phyloP scores from a whole-genome alignment of 2,888 invertebrate genomes.

The Pecten maximus region DNA sequence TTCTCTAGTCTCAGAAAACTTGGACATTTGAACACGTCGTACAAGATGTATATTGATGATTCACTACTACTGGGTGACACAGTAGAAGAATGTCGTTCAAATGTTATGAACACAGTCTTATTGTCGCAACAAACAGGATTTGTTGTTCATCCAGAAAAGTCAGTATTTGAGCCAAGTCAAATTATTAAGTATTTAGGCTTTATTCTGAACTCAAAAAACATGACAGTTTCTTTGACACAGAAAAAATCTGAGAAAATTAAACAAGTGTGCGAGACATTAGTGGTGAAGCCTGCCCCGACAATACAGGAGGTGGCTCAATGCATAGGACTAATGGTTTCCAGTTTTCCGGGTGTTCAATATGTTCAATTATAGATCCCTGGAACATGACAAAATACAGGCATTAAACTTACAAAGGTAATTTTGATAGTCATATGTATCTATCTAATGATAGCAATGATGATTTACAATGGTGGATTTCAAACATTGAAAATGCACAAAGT shows the following conservation, averaged over 20 bases:
- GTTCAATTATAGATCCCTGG: constrained; percentile 48
- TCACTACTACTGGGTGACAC: constrained; percentile 2
- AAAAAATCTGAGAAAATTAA: constrained; percentile 36
- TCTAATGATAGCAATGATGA: not conserved
- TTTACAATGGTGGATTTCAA: constrained; percentile 55
- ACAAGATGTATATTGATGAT: constrained; percentile 42
- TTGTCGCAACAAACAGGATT: constrained; percentile 34
- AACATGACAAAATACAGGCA: constrained; percentile 40
- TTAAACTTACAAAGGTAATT: not conserved
- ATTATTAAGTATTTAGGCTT: constrained; percentile 35
- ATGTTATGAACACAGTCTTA: not conserved
- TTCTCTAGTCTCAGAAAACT: not conserved
- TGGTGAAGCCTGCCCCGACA: not conserved
- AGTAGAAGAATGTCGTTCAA: constrained; percentile 24
- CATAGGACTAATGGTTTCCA: constrained; percentile 45
- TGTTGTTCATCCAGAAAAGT: constrained; percentile 38
- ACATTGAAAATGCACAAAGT: constrained; percentile 41
- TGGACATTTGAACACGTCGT: constrained; percentile 19
- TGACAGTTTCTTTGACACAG: constrained; percentile 54
- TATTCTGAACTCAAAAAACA: constrained; percentile 41
- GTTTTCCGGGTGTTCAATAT: constrained; percentile 51
- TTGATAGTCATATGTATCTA: constrained; percentile 10
- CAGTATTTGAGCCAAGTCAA: constrained; percentile 31
- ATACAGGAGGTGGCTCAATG: constrained; percentile 49
- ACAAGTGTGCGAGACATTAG: constrained; percentile 3